Percentiles rank a stretch among this genome's conserved stretches.
Evolutionary conservation across 2,888 invertebrate species (phyloP).

Genomic region (Cephonodes hylas): DNA sequence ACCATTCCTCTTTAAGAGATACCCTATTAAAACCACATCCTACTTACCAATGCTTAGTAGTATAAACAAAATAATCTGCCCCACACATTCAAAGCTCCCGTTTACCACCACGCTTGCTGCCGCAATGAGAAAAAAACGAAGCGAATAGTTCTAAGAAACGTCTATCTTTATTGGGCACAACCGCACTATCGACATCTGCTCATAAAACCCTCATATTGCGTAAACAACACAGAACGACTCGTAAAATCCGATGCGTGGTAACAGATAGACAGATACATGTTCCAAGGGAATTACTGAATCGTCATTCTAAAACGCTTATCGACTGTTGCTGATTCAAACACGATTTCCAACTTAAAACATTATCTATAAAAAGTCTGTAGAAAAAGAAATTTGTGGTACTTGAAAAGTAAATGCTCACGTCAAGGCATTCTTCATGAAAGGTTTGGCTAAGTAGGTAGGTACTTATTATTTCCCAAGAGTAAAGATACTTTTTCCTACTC

Average conservation of each 20-base stretch:
- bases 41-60: too few relatives aligned
- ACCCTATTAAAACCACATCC: too few relatives aligned
- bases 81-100: not conserved
- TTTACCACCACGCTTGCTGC: not conserved
- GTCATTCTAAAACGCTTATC: not conserved
- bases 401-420: not conserved
- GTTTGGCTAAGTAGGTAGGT: too few relatives aligned
- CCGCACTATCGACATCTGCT: slow-evolving; percentile 48
- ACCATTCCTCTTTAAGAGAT: too few relatives aligned
- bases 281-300: slow-evolving; percentile 6
- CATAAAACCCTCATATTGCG: slow-evolving; percentile 50
- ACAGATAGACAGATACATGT: slow-evolving; percentile 11
- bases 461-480: too few relatives aligned
- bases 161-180: slow-evolving; percentile 13
- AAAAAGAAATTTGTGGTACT: too few relatives aligned
- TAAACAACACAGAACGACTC: slow-evolving; percentile 46
- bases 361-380: not conserved
- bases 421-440: too few relatives aligned
- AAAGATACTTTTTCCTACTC: too few relatives aligned
- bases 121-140: not conserved
- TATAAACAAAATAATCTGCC: too few relatives aligned
- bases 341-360: not conserved
- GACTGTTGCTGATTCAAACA: not conserved
- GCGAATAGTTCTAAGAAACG: slow-evolving; percentile 11
- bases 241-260: slow-evolving; percentile 29